Base-by-base conservation (phyloP, 2,888 invertebrate genomes). In the Yponomeuta plumbellus region DNA sequence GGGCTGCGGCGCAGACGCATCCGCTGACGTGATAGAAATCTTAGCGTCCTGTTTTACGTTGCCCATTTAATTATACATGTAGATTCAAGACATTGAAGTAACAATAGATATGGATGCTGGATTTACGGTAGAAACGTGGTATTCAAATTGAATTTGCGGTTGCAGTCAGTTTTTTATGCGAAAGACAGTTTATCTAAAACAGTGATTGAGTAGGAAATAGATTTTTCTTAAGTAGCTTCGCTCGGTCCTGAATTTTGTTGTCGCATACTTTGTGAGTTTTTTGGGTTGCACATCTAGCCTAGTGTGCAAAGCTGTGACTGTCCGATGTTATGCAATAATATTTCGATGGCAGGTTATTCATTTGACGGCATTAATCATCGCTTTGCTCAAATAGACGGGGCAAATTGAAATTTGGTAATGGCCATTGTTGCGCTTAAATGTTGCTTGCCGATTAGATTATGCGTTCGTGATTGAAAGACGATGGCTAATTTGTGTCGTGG, bases 1-100 rank as follows among this genome's bases (percentile, higher is more conserved):
- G n/a, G 44, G 11, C 22, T 63, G 44, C 17, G 10, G 11, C 44
- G 63, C 20, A 44, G 63, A 63, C 63, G 44, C 40, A 44, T 63
- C 63, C 63, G 63, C 44, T 63, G 21, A 44, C 63, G 52, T 63
- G 52, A 63, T 63, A 40, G 21, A 21, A 40, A 63, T 63, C 63
- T 40, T 44, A 11, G 21, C 11, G 44, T 44, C 11, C 20, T 63
- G 63, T 63, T 61, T 63, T 59, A 26, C 13, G 22, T 44, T 52
- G 44, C 2, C 44, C 3, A 52, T 34, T 34, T 2, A 52, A 52
- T 17, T 17, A 44, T 39, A 8, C 11, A 39, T 13, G 44, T 44
- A 44, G 44, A 13, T 44, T 13, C 13, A 44, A 44, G 13, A 52
- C 17, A 52, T 3, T 52, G 44, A 52, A 52, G 44, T 52, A 52